Conservation (phyloP, 53 echinoderm and acorn worm species). For the Echinometra lucunter region DNA sequence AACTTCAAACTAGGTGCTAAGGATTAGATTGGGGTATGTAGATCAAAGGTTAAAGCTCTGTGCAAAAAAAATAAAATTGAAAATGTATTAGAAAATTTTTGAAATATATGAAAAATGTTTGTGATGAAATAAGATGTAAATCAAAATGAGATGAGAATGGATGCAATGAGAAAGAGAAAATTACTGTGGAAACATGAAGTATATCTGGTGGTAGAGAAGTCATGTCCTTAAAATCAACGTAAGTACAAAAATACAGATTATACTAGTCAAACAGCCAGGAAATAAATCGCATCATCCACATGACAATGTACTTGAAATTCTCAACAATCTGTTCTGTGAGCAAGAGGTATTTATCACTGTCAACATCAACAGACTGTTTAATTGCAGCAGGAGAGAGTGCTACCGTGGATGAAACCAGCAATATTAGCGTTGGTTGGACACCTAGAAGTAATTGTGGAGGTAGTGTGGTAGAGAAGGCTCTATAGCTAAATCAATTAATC, state of each 20-base stretch:
- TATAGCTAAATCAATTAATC: conserved; percentile 44
- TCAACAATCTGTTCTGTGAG: not conserved
- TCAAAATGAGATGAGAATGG: too few species aligned
- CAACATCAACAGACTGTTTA: not conserved
- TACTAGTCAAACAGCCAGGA: not conserved
- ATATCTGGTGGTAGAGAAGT: not conserved
- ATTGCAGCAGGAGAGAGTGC: conserved; percentile 18
- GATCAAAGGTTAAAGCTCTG: too few species aligned
- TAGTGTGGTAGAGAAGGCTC: not conserved
- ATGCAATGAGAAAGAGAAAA: too few species aligned
- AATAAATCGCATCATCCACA: conserved; percentile 28
- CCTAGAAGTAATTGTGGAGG: conserved; percentile 20
- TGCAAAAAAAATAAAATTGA: too few species aligned
- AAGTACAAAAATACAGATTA: not conserved
- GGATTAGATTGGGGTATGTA: too few species aligned
- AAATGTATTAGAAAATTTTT: too few species aligned
- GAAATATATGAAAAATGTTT: too few species aligned
- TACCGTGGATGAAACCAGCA: conserved; percentile 11
- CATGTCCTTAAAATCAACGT: not conserved
- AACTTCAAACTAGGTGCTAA: too few species aligned
- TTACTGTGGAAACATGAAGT: not conserved
- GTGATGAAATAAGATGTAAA: too few species aligned
- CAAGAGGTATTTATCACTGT: conserved; percentile 19
- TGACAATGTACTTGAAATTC: conserved; percentile 41
- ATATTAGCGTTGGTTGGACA: conserved; percentile 38